Base-by-base conservation (phyloP, 2,113 vertebrate species). In the Podocnemis expansa region DNA sequence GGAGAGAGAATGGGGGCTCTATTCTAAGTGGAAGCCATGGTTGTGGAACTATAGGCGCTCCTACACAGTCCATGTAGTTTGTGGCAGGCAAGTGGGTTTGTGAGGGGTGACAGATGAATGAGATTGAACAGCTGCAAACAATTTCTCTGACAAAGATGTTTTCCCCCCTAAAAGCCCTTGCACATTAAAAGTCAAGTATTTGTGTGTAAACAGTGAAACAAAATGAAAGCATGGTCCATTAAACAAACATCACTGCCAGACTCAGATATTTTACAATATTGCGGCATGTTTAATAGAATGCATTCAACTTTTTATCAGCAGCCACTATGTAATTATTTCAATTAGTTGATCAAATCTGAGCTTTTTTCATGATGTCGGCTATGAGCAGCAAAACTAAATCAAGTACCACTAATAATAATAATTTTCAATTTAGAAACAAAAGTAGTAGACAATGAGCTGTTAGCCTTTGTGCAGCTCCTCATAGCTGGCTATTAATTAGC, bases 381-480 rank as follows among this genome's bases (percentile, higher is more conserved):
- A 52, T 94, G 94, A 97, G 58, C 1, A 93, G 41, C 90, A 95
- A 94, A 96, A 95, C 58, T 75, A 80, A 97, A 96, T 95, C 93
- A 96, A 97, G 88, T 93, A 27, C 79, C 91, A 84, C 52, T 88
- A 86, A 10, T 95, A 93, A 3, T 85, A 95, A 87, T 93, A 63
- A 86, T 95, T 97, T 96, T 97, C 10, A 82, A 93, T 96, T 96
- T 90, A 60, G 52, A 94, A 94, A 82, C 76, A 27, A 45, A 95
- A 95, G 75, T 73, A 89, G 38, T 67, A 55, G 13, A 91, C 84
- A 45, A 55, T 86, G 58, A 89, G 31, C 31, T 90, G 25, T 12
- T 92, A 31, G 43, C 55, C 17, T 89, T 21, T 43, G 43, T 84
- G 16, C 78, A 5, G 10, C 94, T 95, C 10, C 80, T 55, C n/a